Evolutionary conservation across 1,140 invertebrate species (phyloP).

Genomic region (Tribolium castaneum): DNA sequence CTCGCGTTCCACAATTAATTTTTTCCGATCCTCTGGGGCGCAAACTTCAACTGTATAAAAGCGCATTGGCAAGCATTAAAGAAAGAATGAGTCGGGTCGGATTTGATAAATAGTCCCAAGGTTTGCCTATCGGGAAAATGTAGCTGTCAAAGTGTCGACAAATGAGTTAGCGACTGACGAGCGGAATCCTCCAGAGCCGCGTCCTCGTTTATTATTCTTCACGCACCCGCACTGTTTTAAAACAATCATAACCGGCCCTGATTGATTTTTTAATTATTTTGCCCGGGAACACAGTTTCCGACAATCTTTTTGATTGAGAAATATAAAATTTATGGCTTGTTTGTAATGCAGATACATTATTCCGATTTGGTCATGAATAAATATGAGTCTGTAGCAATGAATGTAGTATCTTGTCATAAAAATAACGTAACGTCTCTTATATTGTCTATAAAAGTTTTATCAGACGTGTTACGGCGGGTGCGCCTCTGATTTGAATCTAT

Average conservation of each 20-base stretch:
- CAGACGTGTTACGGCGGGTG: neutral
- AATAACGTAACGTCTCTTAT: constrained; percentile 38
- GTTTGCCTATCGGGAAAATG: constrained; percentile 41
- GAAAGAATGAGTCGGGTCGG: constrained; percentile 32
- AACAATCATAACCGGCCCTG: constrained; percentile 16
- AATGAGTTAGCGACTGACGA: constrained; percentile 36
- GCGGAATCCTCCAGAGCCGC: constrained; percentile 23
- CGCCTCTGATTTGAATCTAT: neutral
- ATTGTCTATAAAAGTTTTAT: constrained; percentile 34
- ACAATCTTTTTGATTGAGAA: constrained; percentile 38
- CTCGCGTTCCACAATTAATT: neutral
- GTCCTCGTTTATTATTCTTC: constrained; percentile 24
- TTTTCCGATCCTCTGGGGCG: neutral
- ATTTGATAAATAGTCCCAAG: constrained; percentile 41
- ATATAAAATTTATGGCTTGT: constrained; percentile 42
- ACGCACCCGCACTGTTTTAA: constrained; percentile 14
- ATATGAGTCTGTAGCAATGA: constrained; percentile 37
- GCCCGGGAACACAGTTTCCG: neutral
- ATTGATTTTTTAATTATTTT: constrained; percentile 20
- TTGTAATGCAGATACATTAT: constrained; percentile 37
- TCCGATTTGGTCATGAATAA: constrained; percentile 38
- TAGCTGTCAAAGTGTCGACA: constrained; percentile 38
- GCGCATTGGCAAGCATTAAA: constrained; percentile 20
- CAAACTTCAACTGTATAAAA: constrained; percentile 6
- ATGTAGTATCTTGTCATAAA: constrained; percentile 26